Conservation (phyloP, 2,888 invertebrate species). For the Neoscelio sp. region DNA sequence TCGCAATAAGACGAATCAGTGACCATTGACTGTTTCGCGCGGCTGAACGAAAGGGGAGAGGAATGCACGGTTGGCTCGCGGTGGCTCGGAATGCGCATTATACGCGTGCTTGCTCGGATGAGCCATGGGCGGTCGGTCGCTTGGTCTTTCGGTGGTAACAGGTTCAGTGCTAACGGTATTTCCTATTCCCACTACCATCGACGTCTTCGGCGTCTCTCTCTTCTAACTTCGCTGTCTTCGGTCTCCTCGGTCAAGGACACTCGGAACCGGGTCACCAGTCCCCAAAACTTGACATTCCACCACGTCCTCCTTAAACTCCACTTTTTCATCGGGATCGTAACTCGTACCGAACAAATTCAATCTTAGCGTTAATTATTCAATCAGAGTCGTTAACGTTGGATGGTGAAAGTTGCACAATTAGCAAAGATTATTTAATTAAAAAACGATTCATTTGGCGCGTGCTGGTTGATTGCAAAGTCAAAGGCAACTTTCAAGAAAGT, state of each 20-base stretch:
- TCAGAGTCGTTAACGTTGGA: slow-evolving; percentile 15
- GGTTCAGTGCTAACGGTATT: slow-evolving; percentile 78
- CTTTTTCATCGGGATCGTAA: slow-evolving; percentile 29
- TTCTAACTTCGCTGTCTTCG: slow-evolving; percentile 70
- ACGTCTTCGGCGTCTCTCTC: slow-evolving; percentile 55
- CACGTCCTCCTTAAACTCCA: slow-evolving; percentile 16
- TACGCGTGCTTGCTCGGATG: slow-evolving; percentile 48
- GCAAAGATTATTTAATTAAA: too few species aligned
- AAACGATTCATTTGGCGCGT: too few species aligned
- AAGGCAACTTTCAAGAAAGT: too few species aligned
- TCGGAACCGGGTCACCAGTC: slow-evolving; percentile 77
- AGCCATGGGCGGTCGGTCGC: slow-evolving; percentile 70
- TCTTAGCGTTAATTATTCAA: slow-evolving; percentile 38
- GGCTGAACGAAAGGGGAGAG: slow-evolving; percentile 26
- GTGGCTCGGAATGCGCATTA: slow-evolving; percentile 61
- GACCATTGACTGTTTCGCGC: slow-evolving; percentile 41
- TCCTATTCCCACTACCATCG: slow-evolving; percentile 70
- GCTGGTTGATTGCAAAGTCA: too few species aligned
- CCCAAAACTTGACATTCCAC: slow-evolving; percentile 61
- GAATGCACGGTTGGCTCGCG: slow-evolving; percentile 51
- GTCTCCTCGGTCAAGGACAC: slow-evolving; percentile 81
- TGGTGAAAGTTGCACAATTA: slow-evolving; percentile 19
- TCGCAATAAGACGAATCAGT: not conserved
- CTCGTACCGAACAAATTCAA: slow-evolving; percentile 2
- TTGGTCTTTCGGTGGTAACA: slow-evolving; percentile 74